Evolutionary conservation across 2,888 invertebrate species (phyloP), one percentile per base, ranked within the genome.

Genomic region (Trachelus stipa): DNA sequence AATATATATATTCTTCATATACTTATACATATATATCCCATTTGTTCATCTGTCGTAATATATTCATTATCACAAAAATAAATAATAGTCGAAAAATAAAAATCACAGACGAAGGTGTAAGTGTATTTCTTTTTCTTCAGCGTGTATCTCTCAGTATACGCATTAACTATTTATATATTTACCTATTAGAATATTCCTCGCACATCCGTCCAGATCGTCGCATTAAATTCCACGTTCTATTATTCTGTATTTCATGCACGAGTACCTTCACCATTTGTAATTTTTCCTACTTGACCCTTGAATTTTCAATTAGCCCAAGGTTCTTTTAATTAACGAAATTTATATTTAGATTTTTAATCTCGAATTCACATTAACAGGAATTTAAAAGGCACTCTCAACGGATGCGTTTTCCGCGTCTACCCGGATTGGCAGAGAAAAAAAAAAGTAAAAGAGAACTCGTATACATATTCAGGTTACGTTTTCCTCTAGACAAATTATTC

Each of bases 51-150:
- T 34, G 71, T 3, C n/a, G 35, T 30, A 35, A 35, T 74, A 74
- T 74, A 74, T 74, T 35, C 34, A 23, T 30, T 74, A 74, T 79
- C 79, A 79, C 79, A 77, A 79, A 73, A 76, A 79, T 79, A 79
- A 79, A 76, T 79, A 79, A 79, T 79, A 79, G 76, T 79, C 79
- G 76, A 79, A 79, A 76, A 79, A 79, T 79, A 77, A 79, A 76
- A 76, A 76, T 76, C 79, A 79, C 76, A 79, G 76, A 76, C 79
- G 76, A 76, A 79, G 76, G 71, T 78, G 73, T 73, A 71, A 40
- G 68, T 68, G 76, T 76, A 68, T 73, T 37, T 69, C 75, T 15
- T 56, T 71, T 31, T 71, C 71, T 74, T 37, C 31, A 30, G 34
- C 74, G 34, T 12, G 15, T 73, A 23, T 76, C 31, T 56, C 56